Conservation (phyloP, 1,140 invertebrate species). For the Platorchestia sp. region DNA sequence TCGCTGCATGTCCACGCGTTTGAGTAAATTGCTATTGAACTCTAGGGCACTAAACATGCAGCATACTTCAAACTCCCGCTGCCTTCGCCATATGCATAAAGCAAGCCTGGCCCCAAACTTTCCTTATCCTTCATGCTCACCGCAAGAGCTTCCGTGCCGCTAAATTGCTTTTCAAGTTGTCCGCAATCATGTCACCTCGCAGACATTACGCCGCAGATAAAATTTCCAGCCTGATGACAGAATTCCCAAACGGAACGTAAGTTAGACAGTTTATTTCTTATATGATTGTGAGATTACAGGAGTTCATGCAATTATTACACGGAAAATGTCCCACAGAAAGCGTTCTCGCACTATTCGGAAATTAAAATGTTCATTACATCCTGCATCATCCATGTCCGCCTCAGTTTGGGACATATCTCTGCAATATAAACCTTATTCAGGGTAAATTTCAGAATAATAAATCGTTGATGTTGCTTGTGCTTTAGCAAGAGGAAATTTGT, state of each 20-base stretch:
- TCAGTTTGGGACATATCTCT: no score
- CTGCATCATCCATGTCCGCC: neutral
- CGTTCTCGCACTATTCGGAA: neutral
- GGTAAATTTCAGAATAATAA: no score
- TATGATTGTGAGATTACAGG: neutral
- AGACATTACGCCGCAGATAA: neutral
- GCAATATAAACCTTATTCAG: no score
- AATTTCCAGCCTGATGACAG: neutral
- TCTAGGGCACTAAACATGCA: neutral
- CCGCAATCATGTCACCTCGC: slow-evolving; percentile 22
- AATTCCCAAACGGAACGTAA: neutral
- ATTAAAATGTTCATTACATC: neutral
- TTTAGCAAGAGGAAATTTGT: no score
- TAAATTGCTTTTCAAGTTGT: slow-evolving; percentile 45
- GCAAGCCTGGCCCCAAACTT: neutral
- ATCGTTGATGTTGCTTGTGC: no score
- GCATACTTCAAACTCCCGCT: neutral
- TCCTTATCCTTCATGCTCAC: slow-evolving; percentile 1
- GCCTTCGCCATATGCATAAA: neutral
- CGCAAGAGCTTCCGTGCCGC: neutral
- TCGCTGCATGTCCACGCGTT: neutral
- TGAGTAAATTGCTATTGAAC: neutral
- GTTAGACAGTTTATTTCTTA: neutral
- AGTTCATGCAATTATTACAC: neutral
- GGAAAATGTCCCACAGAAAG: neutral